phyloP scores from a whole-genome alignment of 2,113 vertebrate genomes.

The Gymnarchus niloticus region DNA sequence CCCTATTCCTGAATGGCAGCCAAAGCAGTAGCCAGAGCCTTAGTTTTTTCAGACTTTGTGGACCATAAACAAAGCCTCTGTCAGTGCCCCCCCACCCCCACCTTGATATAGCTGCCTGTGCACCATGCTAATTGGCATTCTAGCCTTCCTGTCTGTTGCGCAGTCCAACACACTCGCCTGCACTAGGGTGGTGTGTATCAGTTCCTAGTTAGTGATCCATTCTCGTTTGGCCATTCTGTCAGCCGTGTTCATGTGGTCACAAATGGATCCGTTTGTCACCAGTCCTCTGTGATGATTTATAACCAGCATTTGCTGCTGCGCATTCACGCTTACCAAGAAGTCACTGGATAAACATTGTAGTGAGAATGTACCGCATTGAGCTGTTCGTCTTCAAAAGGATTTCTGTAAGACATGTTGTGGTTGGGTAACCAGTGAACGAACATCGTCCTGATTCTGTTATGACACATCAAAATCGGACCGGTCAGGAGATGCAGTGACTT shows the following conservation, averaged over 20 bases:
- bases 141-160: not conserved
- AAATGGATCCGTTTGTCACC: not conserved
- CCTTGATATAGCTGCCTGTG: not conserved
- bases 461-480: not conserved
- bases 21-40: conserved; percentile 20
- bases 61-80: not conserved
- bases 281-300: not conserved
- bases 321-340: too few species aligned
- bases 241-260: not conserved
- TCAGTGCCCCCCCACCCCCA: not conserved
- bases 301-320: not conserved
- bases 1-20: not conserved
- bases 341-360: not conserved
- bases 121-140: not conserved
- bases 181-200: not conserved
- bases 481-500: not conserved
- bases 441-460: not conserved
- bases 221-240: not conserved
- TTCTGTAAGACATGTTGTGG: not conserved
- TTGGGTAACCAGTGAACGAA: not conserved
- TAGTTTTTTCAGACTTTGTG: not conserved
- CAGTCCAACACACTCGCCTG: not conserved
- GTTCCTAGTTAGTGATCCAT: not conserved
- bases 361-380: not conserved
- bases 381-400: not conserved